These are phyloP conservation scores for Phortica variegata DNA, from an alignment of 1,140 invertebrate genomes.

Conservation along the genomic window DNA sequence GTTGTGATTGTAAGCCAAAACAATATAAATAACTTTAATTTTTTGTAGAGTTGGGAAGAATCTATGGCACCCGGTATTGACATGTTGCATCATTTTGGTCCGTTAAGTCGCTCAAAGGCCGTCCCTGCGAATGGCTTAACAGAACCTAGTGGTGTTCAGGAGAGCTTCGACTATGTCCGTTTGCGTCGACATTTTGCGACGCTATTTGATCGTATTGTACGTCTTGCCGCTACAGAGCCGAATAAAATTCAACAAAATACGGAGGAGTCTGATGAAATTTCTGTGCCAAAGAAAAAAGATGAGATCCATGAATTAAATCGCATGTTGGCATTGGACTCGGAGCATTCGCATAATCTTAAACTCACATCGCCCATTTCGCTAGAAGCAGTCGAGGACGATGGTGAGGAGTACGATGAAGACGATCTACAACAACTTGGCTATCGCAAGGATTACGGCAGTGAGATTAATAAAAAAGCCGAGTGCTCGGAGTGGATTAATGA, in stretches of 20 bases:
- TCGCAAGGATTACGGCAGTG: constrained; percentile 32
- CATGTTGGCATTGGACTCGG: too few species aligned
- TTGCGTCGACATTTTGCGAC: constrained; percentile 44
- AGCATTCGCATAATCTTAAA: background rate
- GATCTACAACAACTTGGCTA: constrained; percentile 45
- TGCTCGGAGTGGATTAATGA: constrained; percentile 51
- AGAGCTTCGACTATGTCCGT: constrained; percentile 43
- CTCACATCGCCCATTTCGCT: constrained; percentile 28
- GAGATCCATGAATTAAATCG: constrained; percentile 34
- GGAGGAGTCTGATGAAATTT: background rate
- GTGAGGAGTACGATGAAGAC: constrained; percentile 47
- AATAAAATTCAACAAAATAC: background rate
- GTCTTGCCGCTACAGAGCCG: constrained; percentile 23
- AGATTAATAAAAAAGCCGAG: constrained; percentile 6
- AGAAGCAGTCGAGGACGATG: constrained; percentile 48
- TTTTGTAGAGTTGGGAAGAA: constrained; percentile 49
- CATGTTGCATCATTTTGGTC: constrained; percentile 54
- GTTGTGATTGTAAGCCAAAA: background rate
- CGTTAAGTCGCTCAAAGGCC: constrained; percentile 43
- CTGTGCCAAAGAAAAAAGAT: constrained; percentile 8
- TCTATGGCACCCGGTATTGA: constrained; percentile 51
- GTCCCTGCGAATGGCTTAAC: constrained; percentile 29
- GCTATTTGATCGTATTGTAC: constrained; percentile 45
- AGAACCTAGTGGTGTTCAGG: constrained; percentile 17
- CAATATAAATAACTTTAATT: background rate